Evolutionary conservation across 2,888 invertebrate species (phyloP).

Genomic region (Drosophila siamana): DNA sequence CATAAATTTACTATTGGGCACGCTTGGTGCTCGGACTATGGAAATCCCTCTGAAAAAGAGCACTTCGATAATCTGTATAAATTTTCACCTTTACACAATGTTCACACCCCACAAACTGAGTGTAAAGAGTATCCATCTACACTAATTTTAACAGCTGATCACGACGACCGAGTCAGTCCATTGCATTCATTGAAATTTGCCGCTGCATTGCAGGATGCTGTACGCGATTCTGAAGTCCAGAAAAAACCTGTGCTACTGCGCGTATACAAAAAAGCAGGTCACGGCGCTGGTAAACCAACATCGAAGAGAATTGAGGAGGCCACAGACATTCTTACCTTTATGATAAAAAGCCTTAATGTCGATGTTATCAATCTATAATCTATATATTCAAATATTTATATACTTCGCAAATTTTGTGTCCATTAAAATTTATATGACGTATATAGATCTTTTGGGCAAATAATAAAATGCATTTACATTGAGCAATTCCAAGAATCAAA

Average conservation of each 20-base stretch:
- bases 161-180: conserved; percentile 99
- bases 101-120: conserved; percentile 87
- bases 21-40: conserved; percentile 98
- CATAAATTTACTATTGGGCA: conserved; percentile 99
- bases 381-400: conserved; percentile 14
- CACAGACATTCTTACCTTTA: conserved; percentile 91
- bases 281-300: conserved; percentile 98
- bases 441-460: not conserved
- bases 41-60: conserved; percentile 93
- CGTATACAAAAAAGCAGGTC: conserved; percentile 98
- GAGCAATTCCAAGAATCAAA: not conserved
- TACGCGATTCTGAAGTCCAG: conserved; percentile 89
- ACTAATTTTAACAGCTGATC: conserved; percentile 97
- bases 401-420: conserved; percentile 19
- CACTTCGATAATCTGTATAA: conserved; percentile 94
- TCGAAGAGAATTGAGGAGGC: conserved; percentile 98
- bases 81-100: conserved; percentile 98
- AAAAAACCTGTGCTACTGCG: conserved; percentile 94
- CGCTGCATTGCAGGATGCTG: conserved; percentile 93
- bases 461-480: conserved; percentile 22
- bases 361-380: conserved; percentile 81
- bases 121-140: conserved; percentile 94
- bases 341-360: conserved; percentile 83
- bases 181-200: conserved; percentile 98
- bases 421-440: conserved; percentile 14